Conservation (phyloP, 2,113 vertebrate genomes). For the Thryonomys swinderianus region DNA sequence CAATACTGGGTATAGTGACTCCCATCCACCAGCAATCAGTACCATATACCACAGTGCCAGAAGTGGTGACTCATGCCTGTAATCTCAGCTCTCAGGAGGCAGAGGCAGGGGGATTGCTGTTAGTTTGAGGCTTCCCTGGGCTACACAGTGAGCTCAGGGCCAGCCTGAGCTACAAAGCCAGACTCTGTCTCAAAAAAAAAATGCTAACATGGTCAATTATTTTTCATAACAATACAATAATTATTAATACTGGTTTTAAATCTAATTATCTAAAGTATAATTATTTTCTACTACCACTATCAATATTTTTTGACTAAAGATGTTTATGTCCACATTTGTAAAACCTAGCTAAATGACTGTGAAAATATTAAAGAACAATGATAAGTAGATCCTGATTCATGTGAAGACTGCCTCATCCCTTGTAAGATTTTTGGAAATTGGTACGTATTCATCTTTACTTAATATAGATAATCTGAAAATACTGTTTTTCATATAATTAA, state of each 20-base stretch:
- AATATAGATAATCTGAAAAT: slow-evolving; percentile 44
- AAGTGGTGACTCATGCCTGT: no score
- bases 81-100: no score
- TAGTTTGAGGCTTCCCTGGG: no score
- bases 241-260: not conserved
- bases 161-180: no score
- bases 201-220: slow-evolving; percentile 8
- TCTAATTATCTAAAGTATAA: slow-evolving; percentile 32
- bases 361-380: slow-evolving; percentile 36
- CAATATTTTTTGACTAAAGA: slow-evolving; percentile 52
- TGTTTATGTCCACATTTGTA: not conserved
- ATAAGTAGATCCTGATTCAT: slow-evolving; percentile 3
- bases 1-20: no score
- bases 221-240: slow-evolving; percentile 57
- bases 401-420: not conserved
- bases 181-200: no score
- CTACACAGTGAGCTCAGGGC: no score
- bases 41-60: no score
- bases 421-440: not conserved
- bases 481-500: not conserved
- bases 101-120: no score
- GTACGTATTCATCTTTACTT: slow-evolving; percentile 11
- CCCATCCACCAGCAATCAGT: no score
- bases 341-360: not conserved
- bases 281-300: not conserved